A percentile compares a stretch with the other conserved stretches of the same genome.
Evolutionary conservation across 92 coral and sea anemone genomes (phyloP).

Genomic region (Phenganax subtilis): DNA sequence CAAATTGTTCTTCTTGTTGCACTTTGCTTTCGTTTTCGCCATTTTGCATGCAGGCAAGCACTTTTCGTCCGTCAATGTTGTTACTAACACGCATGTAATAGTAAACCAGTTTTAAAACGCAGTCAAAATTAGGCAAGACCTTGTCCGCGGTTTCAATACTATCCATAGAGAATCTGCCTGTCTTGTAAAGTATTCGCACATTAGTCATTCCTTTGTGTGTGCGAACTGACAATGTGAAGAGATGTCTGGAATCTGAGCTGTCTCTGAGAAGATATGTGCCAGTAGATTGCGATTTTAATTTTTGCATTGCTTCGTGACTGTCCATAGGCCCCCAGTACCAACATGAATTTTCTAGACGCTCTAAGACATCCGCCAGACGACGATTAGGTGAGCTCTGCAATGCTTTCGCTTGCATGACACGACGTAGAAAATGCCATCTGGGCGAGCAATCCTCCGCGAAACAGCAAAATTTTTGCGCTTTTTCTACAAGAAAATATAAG

Average conservation of each 20-base stretch:
- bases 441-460: neutral
- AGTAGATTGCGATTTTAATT: slow-evolving; percentile 35
- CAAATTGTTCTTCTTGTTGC: neutral
- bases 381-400: slow-evolving; percentile 21
- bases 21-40: neutral
- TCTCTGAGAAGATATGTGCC: slow-evolving; percentile 56
- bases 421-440: slow-evolving; percentile 10
- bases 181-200: slow-evolving; percentile 31
- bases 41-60: neutral
- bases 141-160: slow-evolving; percentile 13
- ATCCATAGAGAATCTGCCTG: slow-evolving; percentile 52
- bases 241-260: slow-evolving; percentile 51
- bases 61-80: slow-evolving; percentile 29
- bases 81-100: slow-evolving; percentile 51
- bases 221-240: slow-evolving; percentile 47
- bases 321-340: slow-evolving; percentile 58
- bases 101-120: slow-evolving; percentile 50
- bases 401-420: slow-evolving; percentile 14
- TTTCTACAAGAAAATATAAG: neutral
- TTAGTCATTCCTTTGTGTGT: slow-evolving; percentile 47
- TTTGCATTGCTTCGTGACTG: slow-evolving; percentile 44
- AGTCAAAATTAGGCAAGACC: slow-evolving; percentile 45
- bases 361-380: slow-evolving; percentile 23
- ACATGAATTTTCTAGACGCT: slow-evolving; percentile 41
- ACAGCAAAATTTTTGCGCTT: neutral